Base-by-base conservation (phyloP, 1,140 invertebrate genomes). In the Apis laboriosa region DNA sequence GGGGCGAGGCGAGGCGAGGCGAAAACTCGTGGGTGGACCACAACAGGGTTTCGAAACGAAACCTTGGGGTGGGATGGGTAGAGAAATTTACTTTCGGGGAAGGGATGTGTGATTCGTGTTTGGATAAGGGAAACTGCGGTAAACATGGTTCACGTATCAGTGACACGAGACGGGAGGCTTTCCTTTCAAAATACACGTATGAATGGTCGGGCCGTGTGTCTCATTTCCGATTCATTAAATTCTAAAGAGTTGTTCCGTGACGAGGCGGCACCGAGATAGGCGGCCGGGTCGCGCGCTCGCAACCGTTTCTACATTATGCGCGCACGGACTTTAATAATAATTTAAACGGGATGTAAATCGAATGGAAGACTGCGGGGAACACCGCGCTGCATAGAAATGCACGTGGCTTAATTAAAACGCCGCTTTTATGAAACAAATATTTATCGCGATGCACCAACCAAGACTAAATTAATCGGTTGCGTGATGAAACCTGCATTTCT, bases 161-260 rank as follows among this genome's bases (percentile, higher is more conserved):
- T 2, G 8, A 24, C 13, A 7, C 5, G 17, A 34, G 53, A 53
- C 12, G 19, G 4, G 51, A 55, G 1, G 12, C 28, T 49, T 43
- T 43, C 43, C 72, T 77, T 77, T 77, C 64, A 77, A 67, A 51
- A 9, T 51, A 53, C 24, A 11, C 24, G 60, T 71, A 51, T 79
- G 77, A 79, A 79, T 72, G 24, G 43, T n/a, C 28, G 49, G 55
- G 2, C 49, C 55, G 24, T 21, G 28, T 28, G 55, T 68, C 64
- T 81, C 80, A 77, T 81, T 81, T 76, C 24, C 80, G 73, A 81
- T 81, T 81, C 80, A 81, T 81, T 81, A 81, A 77, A 81, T 81
- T 76, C 73, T 68, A 81, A 81, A 77, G 73, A 68, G 73, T 68
- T 81, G 76, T 76, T 55, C 53, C 63, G 56, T 56, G 28, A 73